These are phyloP conservation scores for Thinocorus orbignyianus DNA, from an alignment of 2,113 vertebrate species.

Conservation along the genomic window DNA sequence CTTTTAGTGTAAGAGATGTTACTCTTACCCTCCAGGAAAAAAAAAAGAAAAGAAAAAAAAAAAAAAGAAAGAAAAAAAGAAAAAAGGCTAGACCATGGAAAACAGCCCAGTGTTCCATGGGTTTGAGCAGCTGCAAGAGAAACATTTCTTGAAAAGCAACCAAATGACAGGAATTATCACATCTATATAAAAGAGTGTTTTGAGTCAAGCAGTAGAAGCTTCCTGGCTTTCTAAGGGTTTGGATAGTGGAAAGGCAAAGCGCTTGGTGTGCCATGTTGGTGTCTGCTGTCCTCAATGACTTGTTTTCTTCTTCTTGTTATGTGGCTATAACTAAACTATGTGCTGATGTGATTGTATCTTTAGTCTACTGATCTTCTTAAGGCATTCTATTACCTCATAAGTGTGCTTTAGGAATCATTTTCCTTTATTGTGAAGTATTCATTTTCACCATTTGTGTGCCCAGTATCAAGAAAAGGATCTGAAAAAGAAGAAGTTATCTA, in stretches of 20 bases:
- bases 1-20: not conserved
- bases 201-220: not conserved
- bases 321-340: not conserved
- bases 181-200: not conserved
- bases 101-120: not conserved
- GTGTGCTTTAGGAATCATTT: not conserved
- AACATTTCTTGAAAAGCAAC: not conserved
- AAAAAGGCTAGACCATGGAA: not conserved
- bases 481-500: not conserved
- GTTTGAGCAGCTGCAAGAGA: not conserved
- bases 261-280: not conserved
- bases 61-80: not conserved
- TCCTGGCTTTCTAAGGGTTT: not conserved
- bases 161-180: not conserved
- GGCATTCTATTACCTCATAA: not conserved
- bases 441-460: not conserved
- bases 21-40: not conserved
- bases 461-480: not conserved
- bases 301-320: not conserved
- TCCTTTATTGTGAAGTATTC: not conserved
- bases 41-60: not conserved
- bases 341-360: not conserved
- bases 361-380: not conserved
- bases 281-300: not conserved
- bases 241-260: not conserved